Conservation (phyloP, 2,888 invertebrate species). For the Pherbina coryleti region DNA sequence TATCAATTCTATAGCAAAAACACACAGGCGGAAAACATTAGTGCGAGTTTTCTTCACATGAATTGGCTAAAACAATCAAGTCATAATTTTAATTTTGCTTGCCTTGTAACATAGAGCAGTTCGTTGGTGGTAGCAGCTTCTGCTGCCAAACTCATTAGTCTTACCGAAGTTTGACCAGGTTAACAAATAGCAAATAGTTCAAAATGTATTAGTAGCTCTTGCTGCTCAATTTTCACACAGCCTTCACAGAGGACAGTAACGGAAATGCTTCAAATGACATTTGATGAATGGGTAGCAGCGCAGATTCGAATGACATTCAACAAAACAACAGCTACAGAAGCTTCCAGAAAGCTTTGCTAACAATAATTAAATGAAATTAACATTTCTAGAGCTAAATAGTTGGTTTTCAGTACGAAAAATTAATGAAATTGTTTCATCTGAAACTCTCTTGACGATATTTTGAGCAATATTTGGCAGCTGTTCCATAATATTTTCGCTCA, state of each 20-base stretch:
- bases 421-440: no score
- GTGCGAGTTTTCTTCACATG: slow-evolving; percentile 55
- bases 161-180: slow-evolving; percentile 56
- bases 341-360: no score
- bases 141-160: background rate
- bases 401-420: background rate
- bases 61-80: slow-evolving; percentile 61
- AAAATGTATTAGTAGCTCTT: background rate
- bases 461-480: no score
- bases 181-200: slow-evolving; percentile 47
- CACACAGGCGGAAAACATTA: slow-evolving; percentile 14
- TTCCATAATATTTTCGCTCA: no score
- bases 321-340: background rate
- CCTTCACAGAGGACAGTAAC: background rate
- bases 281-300: background rate
- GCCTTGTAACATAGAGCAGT: slow-evolving; percentile 26
- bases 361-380: no score
- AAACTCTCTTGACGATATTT: no score
- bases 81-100: slow-evolving; percentile 51
- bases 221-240: background rate
- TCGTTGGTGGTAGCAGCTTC: background rate
- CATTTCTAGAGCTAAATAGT: background rate
- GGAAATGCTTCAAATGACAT: background rate
- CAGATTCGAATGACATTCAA: background rate
- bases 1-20: background rate